Percentiles rank a stretch among this genome's conserved stretches.
Evolutionary conservation across 2,888 invertebrate genomes (phyloP).

Genomic region (Dryococelus australis): DNA sequence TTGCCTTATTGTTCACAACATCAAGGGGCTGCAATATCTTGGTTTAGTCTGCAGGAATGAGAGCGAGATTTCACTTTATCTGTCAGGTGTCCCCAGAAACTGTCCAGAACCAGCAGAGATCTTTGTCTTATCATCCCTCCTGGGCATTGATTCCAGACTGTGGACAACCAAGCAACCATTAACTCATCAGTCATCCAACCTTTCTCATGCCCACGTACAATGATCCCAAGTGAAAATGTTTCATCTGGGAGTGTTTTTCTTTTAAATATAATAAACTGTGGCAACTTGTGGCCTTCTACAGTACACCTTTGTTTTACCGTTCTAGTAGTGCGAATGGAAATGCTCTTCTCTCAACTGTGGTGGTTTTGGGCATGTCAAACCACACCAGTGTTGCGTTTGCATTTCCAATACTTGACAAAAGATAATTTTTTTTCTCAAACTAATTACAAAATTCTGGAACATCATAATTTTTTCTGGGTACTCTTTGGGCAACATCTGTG

Average conservation of each 20-base stretch:
- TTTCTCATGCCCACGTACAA: constrained; percentile 30
- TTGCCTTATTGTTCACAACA: neutral
- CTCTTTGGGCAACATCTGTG: neutral
- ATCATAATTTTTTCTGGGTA: neutral
- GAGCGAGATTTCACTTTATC: neutral
- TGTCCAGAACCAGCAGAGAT: constrained; percentile 33
- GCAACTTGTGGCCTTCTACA: neutral
- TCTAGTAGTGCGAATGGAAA: too few relatives aligned
- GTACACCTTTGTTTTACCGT: too few relatives aligned
- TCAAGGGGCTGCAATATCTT: neutral
- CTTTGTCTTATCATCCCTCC: constrained; percentile 3
- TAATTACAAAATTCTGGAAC: constrained; percentile 3
- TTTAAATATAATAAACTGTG: constrained; percentile 13
- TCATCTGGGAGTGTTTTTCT: constrained; percentile 28
- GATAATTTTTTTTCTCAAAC: neutral
- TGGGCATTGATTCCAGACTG: constrained; percentile 31
- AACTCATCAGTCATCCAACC: constrained; percentile 34
- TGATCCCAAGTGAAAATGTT: neutral
- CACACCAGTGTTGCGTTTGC: constrained; percentile 35
- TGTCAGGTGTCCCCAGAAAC: constrained; percentile 26
- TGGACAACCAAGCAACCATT: constrained; percentile 32
- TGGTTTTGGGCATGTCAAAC: constrained; percentile 33
- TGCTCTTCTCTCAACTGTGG: constrained; percentile 11
- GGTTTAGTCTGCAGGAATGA: neutral
- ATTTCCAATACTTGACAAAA: constrained; percentile 33